Base-by-base conservation (phyloP, 2,888 invertebrate species). In the Eledone cirrhosa region DNA sequence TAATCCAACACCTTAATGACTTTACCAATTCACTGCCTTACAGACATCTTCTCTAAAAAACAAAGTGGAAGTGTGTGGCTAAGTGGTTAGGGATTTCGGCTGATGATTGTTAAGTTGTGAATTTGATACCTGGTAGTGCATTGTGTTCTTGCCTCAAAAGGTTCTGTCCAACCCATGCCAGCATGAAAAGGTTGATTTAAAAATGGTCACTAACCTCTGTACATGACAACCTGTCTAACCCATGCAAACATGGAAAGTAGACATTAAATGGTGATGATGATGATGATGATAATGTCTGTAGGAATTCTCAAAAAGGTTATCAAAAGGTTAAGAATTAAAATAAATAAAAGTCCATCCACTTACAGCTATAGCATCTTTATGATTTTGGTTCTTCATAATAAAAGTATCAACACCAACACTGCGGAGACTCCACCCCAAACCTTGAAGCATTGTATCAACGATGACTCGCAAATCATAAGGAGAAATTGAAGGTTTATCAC, bases 371-470 rank as follows among this genome's bases (percentile, higher is more conserved):
- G 93, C 93, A 72, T 91, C 89, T 80, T 92, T 92, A 83, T 93
- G 93, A 59, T 84, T 84, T 79, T 92, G 91, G 82, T 91, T 88
- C 67, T 93, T 92, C 79, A 93, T 85, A 79, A 93, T 91, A 84
- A 90, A 90, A 78, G 93, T 93, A 88, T 93, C 94, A 80, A 93
- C 93, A 81, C 93, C 94, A 89, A 92, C 93, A 86, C 92, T 93
- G 85, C 93, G 93, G 89, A 94, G 93, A 89, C 92, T 93, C 90
- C 92, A 92, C 0, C 93, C 93, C 74, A 94, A 89, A 16, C 93
- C 92, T 78, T 89, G 88, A 31, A 91, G 82, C 90, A 91, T 91
- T 8, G 92, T 92, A 89, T 94, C 94, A 85, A 94, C 94, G 33
- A 94, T 93, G 59, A 94, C 91, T 13, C 84, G 81, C 47, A 91